Percentiles rank a stretch among this genome's conserved stretches.
Evolutionary conservation across 2,797 vertebrate species (phyloP).

Genomic region (Chaetodon trifasciatus): DNA sequence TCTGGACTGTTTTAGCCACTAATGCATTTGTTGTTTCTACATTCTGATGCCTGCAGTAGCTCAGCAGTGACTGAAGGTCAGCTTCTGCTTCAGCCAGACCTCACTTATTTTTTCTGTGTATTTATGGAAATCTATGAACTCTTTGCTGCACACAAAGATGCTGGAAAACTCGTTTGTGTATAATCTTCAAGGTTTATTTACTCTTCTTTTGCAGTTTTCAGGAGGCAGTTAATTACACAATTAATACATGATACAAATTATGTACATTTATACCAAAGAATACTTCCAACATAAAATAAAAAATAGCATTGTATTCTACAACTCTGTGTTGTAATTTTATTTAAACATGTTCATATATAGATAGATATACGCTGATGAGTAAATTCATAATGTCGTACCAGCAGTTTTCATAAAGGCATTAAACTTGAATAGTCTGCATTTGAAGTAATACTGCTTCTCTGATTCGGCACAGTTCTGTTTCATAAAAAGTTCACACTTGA

Average conservation of each 20-base stretch:
- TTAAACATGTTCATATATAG: constrained; percentile 89
- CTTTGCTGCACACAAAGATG: constrained; percentile 37
- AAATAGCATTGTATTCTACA: constrained; percentile 88
- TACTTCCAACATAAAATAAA: constrained; percentile 89
- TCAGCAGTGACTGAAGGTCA: constrained; percentile 21
- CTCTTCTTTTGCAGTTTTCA: constrained; percentile 87
- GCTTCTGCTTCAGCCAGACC: constrained; percentile 6
- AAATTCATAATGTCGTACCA: constrained; percentile 88
- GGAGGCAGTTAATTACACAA: constrained; percentile 90
- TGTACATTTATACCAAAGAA: constrained; percentile 90
- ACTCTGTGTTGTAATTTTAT: constrained; percentile 87
- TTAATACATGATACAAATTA: constrained; percentile 90
- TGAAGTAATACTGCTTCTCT: constrained; percentile 87
- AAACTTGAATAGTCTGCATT: constrained; percentile 88
- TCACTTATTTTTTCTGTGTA: neutral
- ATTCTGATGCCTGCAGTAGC: constrained; percentile 21
- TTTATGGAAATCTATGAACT: constrained; percentile 16
- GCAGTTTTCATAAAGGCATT: constrained; percentile 89
- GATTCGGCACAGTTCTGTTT: constrained; percentile 89
- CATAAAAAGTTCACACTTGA: constrained; percentile 86
- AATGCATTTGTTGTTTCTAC: constrained; percentile 18
- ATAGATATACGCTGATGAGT: constrained; percentile 89
- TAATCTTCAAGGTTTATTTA: constrained; percentile 89
- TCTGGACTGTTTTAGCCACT: constrained; percentile 4
- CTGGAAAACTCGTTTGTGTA: constrained; percentile 67